Conservation (phyloP, 2,888 invertebrate genomes). For the Trilocha varians region DNA sequence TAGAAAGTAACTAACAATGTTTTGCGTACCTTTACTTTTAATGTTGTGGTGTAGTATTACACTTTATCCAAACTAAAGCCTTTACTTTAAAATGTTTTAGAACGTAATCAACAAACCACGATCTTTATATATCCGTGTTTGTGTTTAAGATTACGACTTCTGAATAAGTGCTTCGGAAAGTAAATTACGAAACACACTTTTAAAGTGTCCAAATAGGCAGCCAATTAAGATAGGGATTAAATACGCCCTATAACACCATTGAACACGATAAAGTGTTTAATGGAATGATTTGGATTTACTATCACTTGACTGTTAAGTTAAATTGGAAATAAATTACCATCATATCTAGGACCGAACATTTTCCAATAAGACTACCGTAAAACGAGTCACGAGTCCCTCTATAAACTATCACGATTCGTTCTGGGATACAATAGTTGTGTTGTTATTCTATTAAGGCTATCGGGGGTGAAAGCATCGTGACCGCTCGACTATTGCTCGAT, state of each 20-base stretch:
- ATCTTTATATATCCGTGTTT: too few relatives aligned
- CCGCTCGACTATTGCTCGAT: conserved; percentile 59
- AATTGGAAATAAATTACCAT: conserved; percentile 50
- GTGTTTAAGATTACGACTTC: too few relatives aligned
- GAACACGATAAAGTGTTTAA: conserved; percentile 10
- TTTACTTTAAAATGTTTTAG: too few relatives aligned
- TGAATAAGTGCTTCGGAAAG: too few relatives aligned
- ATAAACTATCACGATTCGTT: conserved; percentile 61
- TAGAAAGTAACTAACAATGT: too few relatives aligned
- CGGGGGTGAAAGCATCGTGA: conserved; percentile 60
- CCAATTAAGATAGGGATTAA: neutral
- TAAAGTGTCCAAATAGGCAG: too few relatives aligned
- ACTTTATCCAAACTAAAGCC: too few relatives aligned
- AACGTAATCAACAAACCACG: too few relatives aligned
- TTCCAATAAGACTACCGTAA: conserved; percentile 61
- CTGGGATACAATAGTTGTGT: conserved; percentile 53
- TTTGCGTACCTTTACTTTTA: too few relatives aligned
- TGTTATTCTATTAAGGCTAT: conserved; percentile 60
- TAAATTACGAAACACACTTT: too few relatives aligned
- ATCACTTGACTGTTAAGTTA: conserved; percentile 55
- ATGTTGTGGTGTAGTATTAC: too few relatives aligned
- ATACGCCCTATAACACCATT: neutral
- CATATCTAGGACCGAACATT: conserved; percentile 48
- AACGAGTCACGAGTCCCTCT: conserved; percentile 63
- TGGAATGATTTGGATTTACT: conserved; percentile 36